phyloP scores from a whole-genome alignment of 1,140 invertebrate species.

The Musca domestica region DNA sequence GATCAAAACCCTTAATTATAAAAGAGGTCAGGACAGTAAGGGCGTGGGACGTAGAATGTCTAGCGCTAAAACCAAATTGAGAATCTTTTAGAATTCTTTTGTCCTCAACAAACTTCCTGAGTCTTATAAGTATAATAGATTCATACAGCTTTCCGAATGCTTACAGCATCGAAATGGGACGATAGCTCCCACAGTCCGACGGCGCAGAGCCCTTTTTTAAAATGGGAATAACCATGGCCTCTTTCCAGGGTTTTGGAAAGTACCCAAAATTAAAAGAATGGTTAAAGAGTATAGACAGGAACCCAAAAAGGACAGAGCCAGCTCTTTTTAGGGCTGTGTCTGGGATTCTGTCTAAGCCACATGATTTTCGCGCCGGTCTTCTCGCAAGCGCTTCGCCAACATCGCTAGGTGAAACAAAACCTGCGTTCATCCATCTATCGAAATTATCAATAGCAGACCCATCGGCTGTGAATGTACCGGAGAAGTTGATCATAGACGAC shows the following conservation, averaged over 20 bases:
- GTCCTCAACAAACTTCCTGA: background rate
- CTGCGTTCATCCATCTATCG: background rate
- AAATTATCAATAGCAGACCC: too few relatives aligned
- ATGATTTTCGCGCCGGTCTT: too few relatives aligned
- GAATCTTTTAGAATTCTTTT: background rate
- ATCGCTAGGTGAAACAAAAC: too few relatives aligned
- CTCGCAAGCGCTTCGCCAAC: background rate
- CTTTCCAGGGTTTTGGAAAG: too few relatives aligned
- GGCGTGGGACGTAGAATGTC: background rate
- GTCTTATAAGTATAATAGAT: background rate
- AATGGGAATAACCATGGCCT: background rate
- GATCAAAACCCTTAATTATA: background rate
- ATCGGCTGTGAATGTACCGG: too few relatives aligned
- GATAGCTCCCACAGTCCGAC: background rate
- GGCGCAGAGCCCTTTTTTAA: background rate
- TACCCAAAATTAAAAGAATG: too few relatives aligned
- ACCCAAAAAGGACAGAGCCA: too few relatives aligned
- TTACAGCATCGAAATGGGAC: background rate
- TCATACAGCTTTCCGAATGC: background rate
- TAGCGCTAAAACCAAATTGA: background rate
- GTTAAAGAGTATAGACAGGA: too few relatives aligned
- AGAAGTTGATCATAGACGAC: too few relatives aligned
- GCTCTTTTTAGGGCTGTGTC: too few relatives aligned
- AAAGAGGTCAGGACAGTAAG: background rate
- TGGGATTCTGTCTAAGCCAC: too few relatives aligned